phyloP scores from a whole-genome alignment of 2,888 invertebrate genomes.

The Trissonchulus sp. region DNA sequence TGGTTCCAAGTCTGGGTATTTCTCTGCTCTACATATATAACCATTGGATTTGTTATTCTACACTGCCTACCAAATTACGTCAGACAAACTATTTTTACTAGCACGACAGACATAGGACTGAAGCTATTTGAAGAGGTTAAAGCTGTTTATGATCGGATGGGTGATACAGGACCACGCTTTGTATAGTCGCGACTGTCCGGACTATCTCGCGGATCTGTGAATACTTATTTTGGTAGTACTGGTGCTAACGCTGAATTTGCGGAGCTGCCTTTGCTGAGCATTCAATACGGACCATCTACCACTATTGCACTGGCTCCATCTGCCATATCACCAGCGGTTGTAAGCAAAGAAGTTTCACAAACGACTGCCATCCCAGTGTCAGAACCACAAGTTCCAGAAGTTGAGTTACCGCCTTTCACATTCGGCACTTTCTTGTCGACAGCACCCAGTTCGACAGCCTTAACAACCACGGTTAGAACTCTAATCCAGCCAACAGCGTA shows the following conservation, averaged over 20 bases:
- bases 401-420: slow-evolving; percentile 29
- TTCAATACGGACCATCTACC: slow-evolving; percentile 35
- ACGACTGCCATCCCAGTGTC: too few relatives aligned
- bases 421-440: too few relatives aligned
- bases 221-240: slow-evolving; percentile 9
- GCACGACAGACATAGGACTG: slow-evolving; percentile 28
- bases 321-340: too few relatives aligned
- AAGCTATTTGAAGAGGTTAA: too few relatives aligned
- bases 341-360: slow-evolving; percentile 33
- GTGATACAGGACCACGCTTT: too few relatives aligned
- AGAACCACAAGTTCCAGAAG: slow-evolving; percentile 33
- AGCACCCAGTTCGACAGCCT: slow-evolving; percentile 27
- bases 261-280: slow-evolving; percentile 34
- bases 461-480: slow-evolving; percentile 1
- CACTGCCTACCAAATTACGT: too few relatives aligned
- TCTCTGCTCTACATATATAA: not conserved
- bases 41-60: too few relatives aligned
- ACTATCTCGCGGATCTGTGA: too few relatives aligned
- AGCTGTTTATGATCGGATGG: too few relatives aligned
- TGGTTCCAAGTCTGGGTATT: slow-evolving; percentile 10
- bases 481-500: too few relatives aligned
- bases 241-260: slow-evolving; percentile 37
- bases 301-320: slow-evolving; percentile 39
- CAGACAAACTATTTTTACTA: too few relatives aligned
- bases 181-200: too few relatives aligned